Percentiles rank a stretch among this genome's conserved stretches.
Evolutionary conservation across 2,113 vertebrate genomes (phyloP).

Genomic region (Entomyzon cyanotis): DNA sequence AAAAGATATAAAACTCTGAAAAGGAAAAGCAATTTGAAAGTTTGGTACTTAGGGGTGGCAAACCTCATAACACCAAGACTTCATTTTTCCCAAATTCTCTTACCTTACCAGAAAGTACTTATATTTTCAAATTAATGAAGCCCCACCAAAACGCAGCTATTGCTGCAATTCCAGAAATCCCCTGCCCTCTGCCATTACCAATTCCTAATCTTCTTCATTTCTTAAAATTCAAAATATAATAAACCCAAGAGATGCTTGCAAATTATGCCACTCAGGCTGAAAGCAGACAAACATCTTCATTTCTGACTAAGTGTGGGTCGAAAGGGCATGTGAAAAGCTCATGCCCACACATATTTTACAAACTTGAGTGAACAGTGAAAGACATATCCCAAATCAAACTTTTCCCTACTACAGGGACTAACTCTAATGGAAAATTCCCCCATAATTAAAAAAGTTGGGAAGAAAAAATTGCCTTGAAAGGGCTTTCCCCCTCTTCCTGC

Average conservation of each 20-base stretch:
- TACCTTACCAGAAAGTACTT: not conserved
- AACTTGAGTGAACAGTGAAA: not conserved
- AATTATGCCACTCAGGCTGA: not conserved
- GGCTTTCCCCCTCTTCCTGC: not conserved
- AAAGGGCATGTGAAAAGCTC: not conserved
- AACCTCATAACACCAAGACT: not conserved
- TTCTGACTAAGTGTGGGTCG: not conserved
- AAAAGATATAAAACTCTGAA: not conserved
- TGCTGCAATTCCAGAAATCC: not conserved
- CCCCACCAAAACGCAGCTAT: not conserved
- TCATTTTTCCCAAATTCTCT: not conserved
- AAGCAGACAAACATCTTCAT: not conserved
- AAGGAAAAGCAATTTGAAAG: not conserved
- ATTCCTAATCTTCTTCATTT: not conserved
- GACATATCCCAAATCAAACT: not conserved
- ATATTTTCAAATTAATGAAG: not conserved
- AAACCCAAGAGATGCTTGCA: not conserved
- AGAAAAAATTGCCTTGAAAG: not conserved
- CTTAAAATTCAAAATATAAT: not conserved
- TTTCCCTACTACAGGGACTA: not conserved
- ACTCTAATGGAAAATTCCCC: not conserved
- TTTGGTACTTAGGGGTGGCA: not conserved
- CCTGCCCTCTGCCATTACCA: not conserved
- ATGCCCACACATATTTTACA: fast-evolving
- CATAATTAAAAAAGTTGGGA: not conserved